Evolutionary conservation across 2,888 invertebrate genomes (phyloP).

Genomic region (Dorcus hopei): DNA sequence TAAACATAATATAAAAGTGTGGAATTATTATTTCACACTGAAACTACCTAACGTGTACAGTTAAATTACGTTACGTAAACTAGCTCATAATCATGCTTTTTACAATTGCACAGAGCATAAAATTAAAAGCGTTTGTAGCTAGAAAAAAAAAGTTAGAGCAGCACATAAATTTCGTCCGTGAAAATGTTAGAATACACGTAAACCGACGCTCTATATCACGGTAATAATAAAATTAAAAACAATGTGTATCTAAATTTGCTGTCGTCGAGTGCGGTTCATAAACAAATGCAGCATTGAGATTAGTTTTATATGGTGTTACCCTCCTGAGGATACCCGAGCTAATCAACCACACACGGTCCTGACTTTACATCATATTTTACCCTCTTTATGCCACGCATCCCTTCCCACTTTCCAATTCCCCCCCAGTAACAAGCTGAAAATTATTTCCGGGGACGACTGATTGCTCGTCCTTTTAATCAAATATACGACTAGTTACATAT

Average conservation of each 20-base stretch:
- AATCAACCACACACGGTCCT: conserved; percentile 32
- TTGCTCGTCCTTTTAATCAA: conserved; percentile 29
- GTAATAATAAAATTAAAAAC: conserved; percentile 17
- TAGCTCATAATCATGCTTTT: no score
- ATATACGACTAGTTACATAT: conserved; percentile 20
- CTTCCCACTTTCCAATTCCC: not conserved
- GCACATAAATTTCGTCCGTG: not conserved
- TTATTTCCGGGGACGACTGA: conserved; percentile 28
- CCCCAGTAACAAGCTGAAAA: conserved; percentile 14
- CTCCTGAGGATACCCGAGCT: conserved; percentile 28
- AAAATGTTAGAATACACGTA: conserved; percentile 4
- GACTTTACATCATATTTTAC: conserved; percentile 31
- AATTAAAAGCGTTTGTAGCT: no score
- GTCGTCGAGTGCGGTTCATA: conserved; percentile 6
- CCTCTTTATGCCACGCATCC: conserved; percentile 1
- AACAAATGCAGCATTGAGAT: conserved; percentile 21
- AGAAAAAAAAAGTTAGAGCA: no score
- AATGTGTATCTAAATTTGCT: conserved; percentile 18
- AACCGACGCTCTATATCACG: conserved; percentile 10
- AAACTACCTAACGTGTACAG: no score
- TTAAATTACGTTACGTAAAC: no score
- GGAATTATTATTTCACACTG: no score
- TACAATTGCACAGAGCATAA: no score
- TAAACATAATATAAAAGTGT: no score
- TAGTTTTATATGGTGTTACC: conserved; percentile 30